phyloP scores from a whole-genome alignment of 1,140 invertebrate species.

The Caerostris darwini region DNA sequence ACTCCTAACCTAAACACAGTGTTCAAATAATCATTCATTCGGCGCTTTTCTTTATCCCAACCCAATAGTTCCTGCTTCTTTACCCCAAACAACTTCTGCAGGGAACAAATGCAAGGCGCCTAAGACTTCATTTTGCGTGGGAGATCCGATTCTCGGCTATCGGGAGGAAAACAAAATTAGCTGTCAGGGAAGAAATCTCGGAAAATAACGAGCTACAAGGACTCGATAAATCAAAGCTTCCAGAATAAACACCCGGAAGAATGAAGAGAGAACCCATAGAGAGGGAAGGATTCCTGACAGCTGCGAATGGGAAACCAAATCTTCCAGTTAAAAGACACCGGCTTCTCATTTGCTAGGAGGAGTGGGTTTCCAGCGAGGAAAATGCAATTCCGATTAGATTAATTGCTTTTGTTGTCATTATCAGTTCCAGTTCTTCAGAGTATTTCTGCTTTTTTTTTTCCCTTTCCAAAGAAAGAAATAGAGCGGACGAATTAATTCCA shows the following conservation, averaged over 20 bases:
- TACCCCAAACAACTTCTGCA: background rate
- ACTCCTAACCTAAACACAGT: background rate
- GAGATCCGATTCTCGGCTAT: slow-evolving; percentile 4
- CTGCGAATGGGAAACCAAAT: slow-evolving; percentile 4
- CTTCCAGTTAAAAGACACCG: slow-evolving; percentile 8
- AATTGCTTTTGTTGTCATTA: slow-evolving; percentile 52
- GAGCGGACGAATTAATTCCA: slow-evolving; percentile 32
- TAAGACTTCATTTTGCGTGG: slow-evolving; percentile 32
- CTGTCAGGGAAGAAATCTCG: slow-evolving; percentile 42
- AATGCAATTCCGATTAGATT: slow-evolving; percentile 39
- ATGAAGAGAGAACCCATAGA: background rate
- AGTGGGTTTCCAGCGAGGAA: background rate
- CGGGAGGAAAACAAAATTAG: slow-evolving; percentile 48
- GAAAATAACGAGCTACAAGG: slow-evolving; percentile 50
- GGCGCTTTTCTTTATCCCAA: background rate
- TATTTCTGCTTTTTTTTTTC: background rate
- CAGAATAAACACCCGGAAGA: slow-evolving; percentile 27
- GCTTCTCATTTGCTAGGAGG: background rate
- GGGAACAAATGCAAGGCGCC: background rate
- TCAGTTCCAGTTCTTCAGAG: background rate
- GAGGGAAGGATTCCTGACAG: background rate
- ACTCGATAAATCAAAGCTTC: slow-evolving; percentile 48
- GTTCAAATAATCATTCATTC: slow-evolving; percentile 6
- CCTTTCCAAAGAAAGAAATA: background rate
- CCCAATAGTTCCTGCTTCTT: background rate